phyloP scores from a whole-genome alignment of 1,140 invertebrate genomes.

The Pinna nobilis region DNA sequence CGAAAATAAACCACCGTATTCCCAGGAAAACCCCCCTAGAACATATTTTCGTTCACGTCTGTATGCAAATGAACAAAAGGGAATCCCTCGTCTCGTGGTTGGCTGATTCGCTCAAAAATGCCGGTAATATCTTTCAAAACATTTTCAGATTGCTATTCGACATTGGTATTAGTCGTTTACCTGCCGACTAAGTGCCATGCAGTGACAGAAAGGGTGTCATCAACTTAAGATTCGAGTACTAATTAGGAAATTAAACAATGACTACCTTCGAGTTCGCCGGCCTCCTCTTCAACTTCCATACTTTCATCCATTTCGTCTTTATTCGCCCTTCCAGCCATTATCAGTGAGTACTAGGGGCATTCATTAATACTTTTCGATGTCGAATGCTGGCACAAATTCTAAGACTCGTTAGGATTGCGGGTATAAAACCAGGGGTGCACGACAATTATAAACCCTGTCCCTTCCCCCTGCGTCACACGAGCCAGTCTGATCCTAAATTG shows the following conservation, averaged over 20 bases:
- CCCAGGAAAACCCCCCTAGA: conserved; percentile 47
- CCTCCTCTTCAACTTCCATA: conserved; percentile 51
- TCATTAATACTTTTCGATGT: too few relatives aligned
- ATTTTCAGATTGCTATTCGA: not conserved
- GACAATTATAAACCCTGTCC: conserved; percentile 17
- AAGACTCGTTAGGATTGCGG: too few relatives aligned
- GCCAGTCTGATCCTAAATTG: conserved; percentile 39
- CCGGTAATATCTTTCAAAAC: not conserved
- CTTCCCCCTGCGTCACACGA: conserved; percentile 47
- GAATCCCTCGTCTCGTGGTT: conserved; percentile 39
- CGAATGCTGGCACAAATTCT: too few relatives aligned
- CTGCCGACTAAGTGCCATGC: not conserved
- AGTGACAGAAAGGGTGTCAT: not conserved
- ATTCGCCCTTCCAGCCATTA: conserved; percentile 38
- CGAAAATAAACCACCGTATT: not conserved
- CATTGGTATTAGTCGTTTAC: not conserved
- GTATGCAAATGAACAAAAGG: conserved; percentile 65
- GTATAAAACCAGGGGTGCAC: conserved; percentile 16
- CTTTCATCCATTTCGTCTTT: conserved; percentile 48
- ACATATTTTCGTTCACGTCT: conserved; percentile 28
- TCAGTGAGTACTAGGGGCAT: not conserved
- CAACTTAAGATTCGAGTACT: conserved; percentile 7
- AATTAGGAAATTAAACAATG: conserved; percentile 39
- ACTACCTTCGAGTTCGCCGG: conserved; percentile 52
- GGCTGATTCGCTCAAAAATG: not conserved